phyloP scores from a whole-genome alignment of 1,140 invertebrate genomes.

The Melanaphis sacchari region DNA sequence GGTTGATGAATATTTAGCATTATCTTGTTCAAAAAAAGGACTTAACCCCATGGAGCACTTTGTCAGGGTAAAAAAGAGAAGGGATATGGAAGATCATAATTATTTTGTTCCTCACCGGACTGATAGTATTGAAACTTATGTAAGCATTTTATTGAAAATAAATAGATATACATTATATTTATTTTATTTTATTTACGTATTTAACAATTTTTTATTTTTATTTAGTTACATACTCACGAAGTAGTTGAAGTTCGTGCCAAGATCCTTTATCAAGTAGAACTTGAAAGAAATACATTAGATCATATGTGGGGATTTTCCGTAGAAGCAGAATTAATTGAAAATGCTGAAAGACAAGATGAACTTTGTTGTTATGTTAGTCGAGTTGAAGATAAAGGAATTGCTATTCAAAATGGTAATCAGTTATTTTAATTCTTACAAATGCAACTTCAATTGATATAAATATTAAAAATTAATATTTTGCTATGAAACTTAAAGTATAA shows the following conservation, averaged over 20 bases:
- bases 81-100: conserved; percentile 94
- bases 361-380: conserved; percentile 95
- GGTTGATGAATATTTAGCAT: conserved; percentile 92
- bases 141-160: conserved; percentile 68
- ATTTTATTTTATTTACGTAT: neutral
- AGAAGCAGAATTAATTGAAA: conserved; percentile 95
- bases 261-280: conserved; percentile 94
- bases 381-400: conserved; percentile 92
- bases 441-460: too few species aligned
- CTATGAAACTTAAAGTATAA: neutral
- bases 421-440: neutral
- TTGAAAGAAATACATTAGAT: conserved; percentile 85
- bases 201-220: conserved; percentile 59
- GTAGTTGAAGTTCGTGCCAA: conserved; percentile 96
- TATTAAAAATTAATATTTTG: neutral
- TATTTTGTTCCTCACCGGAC: conserved; percentile 93
- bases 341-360: conserved; percentile 93
- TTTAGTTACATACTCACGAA: conserved; percentile 90
- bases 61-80: conserved; percentile 90
- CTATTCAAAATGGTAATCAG: conserved; percentile 89
- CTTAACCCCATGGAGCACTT: conserved; percentile 95
- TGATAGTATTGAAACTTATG: conserved; percentile 93
- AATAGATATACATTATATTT: neutral
- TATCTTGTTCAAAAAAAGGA: conserved; percentile 87
- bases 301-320: conserved; percentile 98